Evolutionary conservation across 2,797 vertebrate genomes (phyloP), one percentile per base, ranked within the genome.

Genomic region (Coregonus ussuriensis): DNA sequence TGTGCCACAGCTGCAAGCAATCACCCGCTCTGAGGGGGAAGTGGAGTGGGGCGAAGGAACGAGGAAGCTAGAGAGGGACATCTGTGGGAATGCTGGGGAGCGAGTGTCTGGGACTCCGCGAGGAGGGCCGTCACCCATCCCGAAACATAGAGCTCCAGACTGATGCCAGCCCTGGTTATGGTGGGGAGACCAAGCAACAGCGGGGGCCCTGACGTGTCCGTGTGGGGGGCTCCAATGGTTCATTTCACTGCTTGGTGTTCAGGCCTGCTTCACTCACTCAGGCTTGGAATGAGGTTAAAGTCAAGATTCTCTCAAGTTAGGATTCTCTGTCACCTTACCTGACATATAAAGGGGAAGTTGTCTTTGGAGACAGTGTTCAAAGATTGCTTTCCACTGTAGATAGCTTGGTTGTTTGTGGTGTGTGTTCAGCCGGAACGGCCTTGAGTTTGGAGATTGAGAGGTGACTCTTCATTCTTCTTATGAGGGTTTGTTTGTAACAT

Each of bases 1-100:
- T 92, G 93, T 90, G 90, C 89, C 89, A 93, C 95, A 96, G 95
- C 95, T 97, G 96, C 94, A 96, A 96, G 94, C 93, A 97, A 97
- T 97, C 95, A 96, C 80, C 89, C 68, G 71, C 89, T 92, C 95
- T 91, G 80, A 93, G 89, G 86, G 84, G 87, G 89, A 86, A 88
- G 79, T 51, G 68, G 76, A 77, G 77, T 16, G 21, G 31, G 65
- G 76, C 78, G 82, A 21, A 74, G 51, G 75, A 71, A 68, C 73
- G 76, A 71, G 33, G 59, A 13, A 6, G 51, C 47, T 3, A 25
- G 14, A 77, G 71, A 81, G 83, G 85, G 70, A 74, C 83, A 3
- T 47, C 41, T 47, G 41, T 47, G 9, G 41, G 41, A 47, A 41
- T 41, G 41, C 41, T 41, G 41, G 41, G 41, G 7, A 9, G 41